phyloP scores from a whole-genome alignment of 1,140 invertebrate genomes.

The Phocides pigmalion region DNA sequence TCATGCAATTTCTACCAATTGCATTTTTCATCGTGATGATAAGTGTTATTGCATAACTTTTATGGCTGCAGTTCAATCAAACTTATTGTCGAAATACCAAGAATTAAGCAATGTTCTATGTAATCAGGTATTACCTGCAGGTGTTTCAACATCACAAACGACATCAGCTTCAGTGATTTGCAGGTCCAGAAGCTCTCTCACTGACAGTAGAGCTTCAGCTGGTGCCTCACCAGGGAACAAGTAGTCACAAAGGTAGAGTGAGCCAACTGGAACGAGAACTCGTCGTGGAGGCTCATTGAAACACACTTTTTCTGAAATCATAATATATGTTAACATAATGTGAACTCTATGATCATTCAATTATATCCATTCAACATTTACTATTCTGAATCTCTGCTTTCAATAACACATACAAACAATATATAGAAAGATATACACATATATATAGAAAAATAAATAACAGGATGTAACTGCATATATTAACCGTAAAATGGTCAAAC shows the following conservation, averaged over 20 bases:
- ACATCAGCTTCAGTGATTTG: slow-evolving; percentile 87
- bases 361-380: too few relatives aligned
- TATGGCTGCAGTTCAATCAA: too few relatives aligned
- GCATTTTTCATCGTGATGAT: too few relatives aligned
- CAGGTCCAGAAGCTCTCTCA: slow-evolving; percentile 90
- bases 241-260: slow-evolving; percentile 91
- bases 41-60: too few relatives aligned
- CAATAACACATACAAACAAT: too few relatives aligned
- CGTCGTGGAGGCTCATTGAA: slow-evolving; percentile 91
- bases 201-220: slow-evolving; percentile 88
- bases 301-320: slow-evolving; percentile 85
- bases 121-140: slow-evolving; percentile 81
- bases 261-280: slow-evolving; percentile 87
- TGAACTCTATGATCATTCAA: too few relatives aligned
- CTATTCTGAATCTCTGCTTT: too few relatives aligned
- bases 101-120: slow-evolving; percentile 33
- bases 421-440: too few relatives aligned
- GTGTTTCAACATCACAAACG: slow-evolving; percentile 87
- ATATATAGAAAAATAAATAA: too few relatives aligned
- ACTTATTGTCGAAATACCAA: slow-evolving; percentile 87
- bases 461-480: too few relatives aligned
- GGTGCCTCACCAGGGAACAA: slow-evolving; percentile 92
- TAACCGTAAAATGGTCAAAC: too few relatives aligned
- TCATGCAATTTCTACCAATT: too few relatives aligned
- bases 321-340: slow-evolving; percentile 58